These are phyloP conservation scores for Columba janthina DNA, from an alignment of 2,113 vertebrate genomes.

Conservation along the genomic window DNA sequence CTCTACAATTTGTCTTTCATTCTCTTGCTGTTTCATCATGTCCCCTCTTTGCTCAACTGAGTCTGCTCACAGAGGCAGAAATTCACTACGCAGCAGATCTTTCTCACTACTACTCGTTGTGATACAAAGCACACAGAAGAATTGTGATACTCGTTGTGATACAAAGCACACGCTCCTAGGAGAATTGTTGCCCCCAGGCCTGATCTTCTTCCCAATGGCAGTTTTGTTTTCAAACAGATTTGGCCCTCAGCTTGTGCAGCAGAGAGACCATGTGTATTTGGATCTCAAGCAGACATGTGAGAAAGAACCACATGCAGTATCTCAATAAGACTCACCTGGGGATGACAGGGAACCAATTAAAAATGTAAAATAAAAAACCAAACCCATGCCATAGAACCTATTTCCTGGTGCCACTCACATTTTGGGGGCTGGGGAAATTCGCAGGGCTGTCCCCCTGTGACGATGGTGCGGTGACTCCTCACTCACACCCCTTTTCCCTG, in stretches of 20 bases:
- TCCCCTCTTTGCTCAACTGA: background rate
- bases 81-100: background rate
- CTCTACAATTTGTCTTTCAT: background rate
- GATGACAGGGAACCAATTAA: background rate
- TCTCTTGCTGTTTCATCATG: background rate
- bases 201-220: background rate
- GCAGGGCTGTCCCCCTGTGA: background rate
- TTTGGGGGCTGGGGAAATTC: background rate
- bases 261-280: background rate
- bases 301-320: no score
- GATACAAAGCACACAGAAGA: fast-evolving
- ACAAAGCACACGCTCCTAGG: fast-evolving
- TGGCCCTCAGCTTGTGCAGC: background rate
- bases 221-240: background rate
- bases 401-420: background rate
- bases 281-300: background rate
- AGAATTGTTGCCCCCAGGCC: background rate
- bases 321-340: background rate
- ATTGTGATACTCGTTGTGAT: background rate
- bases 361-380: no score
- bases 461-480: background rate
- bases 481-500: background rate
- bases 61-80: background rate
- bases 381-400: background rate
- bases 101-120: background rate